A percentile compares a stretch with the other conserved stretches of the same genome.
Conservation (phyloP, 2,797 vertebrate species). For the Dromococcyx pavoninus region DNA sequence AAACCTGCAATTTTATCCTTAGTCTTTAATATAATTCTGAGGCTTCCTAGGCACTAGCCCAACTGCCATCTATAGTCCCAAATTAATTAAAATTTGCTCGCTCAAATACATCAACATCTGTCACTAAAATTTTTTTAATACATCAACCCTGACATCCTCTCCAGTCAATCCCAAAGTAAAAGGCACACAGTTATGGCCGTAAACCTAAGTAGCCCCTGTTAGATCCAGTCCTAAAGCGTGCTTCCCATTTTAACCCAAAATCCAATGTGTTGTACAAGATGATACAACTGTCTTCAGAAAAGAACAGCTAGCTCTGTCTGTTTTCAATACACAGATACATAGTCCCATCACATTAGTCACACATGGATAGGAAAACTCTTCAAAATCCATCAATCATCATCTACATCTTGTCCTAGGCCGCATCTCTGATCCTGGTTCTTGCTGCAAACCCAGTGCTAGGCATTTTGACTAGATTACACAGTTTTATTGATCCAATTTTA, state of each 20-base stretch:
- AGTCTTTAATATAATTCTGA: neutral
- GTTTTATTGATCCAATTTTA: neutral
- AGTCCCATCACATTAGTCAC: neutral
- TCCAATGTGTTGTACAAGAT: neutral
- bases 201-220: neutral
- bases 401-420: neutral
- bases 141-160: neutral
- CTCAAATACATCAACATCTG: neutral
- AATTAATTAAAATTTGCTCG: neutral
- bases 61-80: neutral
- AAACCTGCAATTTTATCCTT: neutral
- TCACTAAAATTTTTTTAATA: neutral
- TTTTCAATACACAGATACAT: neutral
- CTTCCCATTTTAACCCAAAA: neutral
- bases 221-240: neutral
- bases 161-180: neutral
- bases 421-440: neutral
- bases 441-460: neutral
- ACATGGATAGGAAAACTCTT: neutral
- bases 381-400: neutral
- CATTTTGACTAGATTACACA: neutral
- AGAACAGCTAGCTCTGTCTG: neutral
- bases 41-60: neutral
- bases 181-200: neutral
- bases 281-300: neutral